Base-by-base conservation (phyloP, 2,113 vertebrate species). In the Porphyrio hochstetteri region DNA sequence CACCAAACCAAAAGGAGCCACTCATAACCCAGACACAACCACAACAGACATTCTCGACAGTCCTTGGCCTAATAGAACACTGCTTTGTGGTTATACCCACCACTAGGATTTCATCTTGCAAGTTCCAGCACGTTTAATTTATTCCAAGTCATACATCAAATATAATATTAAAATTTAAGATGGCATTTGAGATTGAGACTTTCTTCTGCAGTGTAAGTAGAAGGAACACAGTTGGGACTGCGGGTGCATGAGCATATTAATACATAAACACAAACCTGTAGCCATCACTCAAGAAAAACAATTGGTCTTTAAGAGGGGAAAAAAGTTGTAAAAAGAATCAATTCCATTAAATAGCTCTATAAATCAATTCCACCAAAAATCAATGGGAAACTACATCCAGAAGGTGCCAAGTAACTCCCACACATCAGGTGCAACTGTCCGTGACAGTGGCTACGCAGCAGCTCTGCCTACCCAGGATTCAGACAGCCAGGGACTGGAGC, bases 281-380 rank as follows among this genome's bases (percentile, higher is more conserved):
- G 82, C 90, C 76, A 94, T 94, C 89, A 82, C 67, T 94, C 92
- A 95, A 84, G 91, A 92, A 92, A 95, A 95, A 95, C 87, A 95
- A 89, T 52, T 93, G 91, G 85, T 91, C 96, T 97, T 96, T 95
- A 96, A 91, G 87, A 92, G 65, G 35, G 84, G 69, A 31, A 87
- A 94, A 93, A 95, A 95, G 93, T 95, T 97, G 93, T 95, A 95
- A 95, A 95, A 95, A 92, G 72, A 95, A 96, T 95, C 95, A 89
- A 95, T 96, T 96, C 88, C 85, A 92, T 91, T 96, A 95, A 95
- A 96, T 83, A 96, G 93, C 91, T 95, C 94, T 92, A 96, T 96
- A 96, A 97, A 96, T 96, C 96, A 97, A 95, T 97, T 89, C 86
- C 88, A 70, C 93, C 79, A 95, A 96, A 96, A 96, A 96, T 95